Evolutionary conservation across 2,113 vertebrate species (phyloP).

Genomic region (Anser brachyrhynchus): DNA sequence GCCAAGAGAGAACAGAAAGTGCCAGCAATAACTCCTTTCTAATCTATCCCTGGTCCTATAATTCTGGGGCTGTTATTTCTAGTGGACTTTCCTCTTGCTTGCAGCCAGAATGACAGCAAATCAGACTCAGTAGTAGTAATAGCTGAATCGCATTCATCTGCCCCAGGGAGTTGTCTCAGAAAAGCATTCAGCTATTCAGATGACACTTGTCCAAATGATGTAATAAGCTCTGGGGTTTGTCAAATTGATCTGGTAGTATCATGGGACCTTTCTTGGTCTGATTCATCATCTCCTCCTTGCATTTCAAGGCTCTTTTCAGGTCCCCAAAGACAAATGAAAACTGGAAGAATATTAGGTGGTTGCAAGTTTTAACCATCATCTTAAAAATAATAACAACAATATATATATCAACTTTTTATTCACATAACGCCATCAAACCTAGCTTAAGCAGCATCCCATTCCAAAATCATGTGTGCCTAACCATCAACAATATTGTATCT

Average conservation of each 20-base stretch:
- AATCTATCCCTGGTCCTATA: not conserved
- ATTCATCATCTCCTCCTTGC: not conserved
- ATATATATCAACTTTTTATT: not conserved
- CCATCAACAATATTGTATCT: not conserved
- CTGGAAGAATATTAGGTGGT: not conserved
- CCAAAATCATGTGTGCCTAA: not conserved
- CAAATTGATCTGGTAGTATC: not conserved
- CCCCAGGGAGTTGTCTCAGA: not conserved
- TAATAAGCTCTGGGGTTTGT: slow-evolving; percentile 6
- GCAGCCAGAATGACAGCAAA: slow-evolving; percentile 21
- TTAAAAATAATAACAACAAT: not conserved
- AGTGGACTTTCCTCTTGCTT: slow-evolving; percentile 2
- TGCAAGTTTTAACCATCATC: not conserved
- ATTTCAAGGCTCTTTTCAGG: not conserved
- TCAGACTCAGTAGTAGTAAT: not conserved
- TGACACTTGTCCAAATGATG: not conserved
- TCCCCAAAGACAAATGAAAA: not conserved
- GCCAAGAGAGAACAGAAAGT: slow-evolving; percentile 41
- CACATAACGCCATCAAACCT: not conserved
- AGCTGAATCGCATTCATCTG: not conserved
- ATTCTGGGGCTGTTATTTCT: slow-evolving; percentile 3
- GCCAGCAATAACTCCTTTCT: slow-evolving; percentile 35
- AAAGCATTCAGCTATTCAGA: not conserved
- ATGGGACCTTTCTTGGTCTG: not conserved
- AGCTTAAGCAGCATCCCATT: not conserved